phyloP scores from a whole-genome alignment of 2,797 vertebrate genomes.

The Adelosebastes latens region DNA sequence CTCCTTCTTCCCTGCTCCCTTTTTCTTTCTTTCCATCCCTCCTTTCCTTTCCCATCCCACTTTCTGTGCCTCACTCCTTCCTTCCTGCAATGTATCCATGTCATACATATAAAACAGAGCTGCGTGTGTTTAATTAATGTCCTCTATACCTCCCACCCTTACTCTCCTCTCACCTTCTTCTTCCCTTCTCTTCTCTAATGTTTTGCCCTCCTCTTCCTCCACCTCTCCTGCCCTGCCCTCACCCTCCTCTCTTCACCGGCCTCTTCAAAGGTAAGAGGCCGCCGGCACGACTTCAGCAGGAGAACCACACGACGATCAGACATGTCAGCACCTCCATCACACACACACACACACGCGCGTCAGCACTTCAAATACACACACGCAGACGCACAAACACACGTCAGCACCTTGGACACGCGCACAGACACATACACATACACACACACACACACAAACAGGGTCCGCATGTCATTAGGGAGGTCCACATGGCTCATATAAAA shows the following conservation, averaged over 20 bases:
- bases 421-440: constrained; percentile 4
- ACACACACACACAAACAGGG: constrained; percentile 7
- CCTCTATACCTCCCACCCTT: background rate
- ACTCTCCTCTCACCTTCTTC: background rate
- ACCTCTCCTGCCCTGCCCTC: background rate
- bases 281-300: constrained; percentile 57
- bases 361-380: constrained; percentile 23
- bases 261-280: constrained; percentile 67
- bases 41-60: background rate
- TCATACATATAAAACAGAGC: background rate
- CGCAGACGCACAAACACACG: background rate
- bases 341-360: constrained; percentile 15
- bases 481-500: constrained; percentile 75
- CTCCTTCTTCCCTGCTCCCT: background rate
- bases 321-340: constrained; percentile 69
- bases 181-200: background rate
- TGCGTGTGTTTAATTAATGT: background rate
- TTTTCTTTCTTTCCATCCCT: background rate
- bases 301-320: constrained; percentile 65
- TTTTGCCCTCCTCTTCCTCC: background rate
- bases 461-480: constrained; percentile 64
- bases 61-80: background rate
- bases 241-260: constrained; percentile 1
- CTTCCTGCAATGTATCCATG: background rate
- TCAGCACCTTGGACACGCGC: constrained; percentile 47